Evolutionary conservation across 2,888 invertebrate species (phyloP), one percentile per base, ranked within the genome.

Genomic region (Spodoptera exigua): DNA sequence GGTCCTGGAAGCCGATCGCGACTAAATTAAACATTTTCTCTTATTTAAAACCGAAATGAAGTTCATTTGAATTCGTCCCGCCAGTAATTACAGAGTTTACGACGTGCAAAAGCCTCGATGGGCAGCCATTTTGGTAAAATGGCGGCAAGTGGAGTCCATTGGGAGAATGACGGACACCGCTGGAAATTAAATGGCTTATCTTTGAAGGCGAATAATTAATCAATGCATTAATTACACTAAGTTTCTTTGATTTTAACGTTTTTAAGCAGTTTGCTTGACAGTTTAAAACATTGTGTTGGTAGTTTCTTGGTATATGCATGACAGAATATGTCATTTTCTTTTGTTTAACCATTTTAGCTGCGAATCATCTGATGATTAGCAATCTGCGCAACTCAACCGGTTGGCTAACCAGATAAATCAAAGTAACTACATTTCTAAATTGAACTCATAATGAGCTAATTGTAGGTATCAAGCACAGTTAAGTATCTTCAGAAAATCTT

Each of bases 21-120:
- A 89, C 84, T 90, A 92, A 92, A 93, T 93, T 93, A 93, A 93
- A 92, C 93, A 92, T 93, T 92, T 92, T 90, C 92, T 86, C 92
- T 93, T 93, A 93, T 92, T 93, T 94, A 93, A 93, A 92, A 89
- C 84, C 87, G 89, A 89, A 93, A 93, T 92, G 91, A 91, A 92
- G 89, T 93, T 89, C 89, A 91, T 93, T 93, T 91, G 89, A 88
- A 92, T 92, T 90, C 89, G 85, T 78, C 70, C 80, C 87, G 89
- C 78, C 86, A 88, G 91, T 93, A 93, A 93, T 93, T 93, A 94
- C 92, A 91, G 84, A 90, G 90, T 92, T 93, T 91, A 93, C 92
- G 91, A 92, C 89, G 93, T 93, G 93, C 89, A 86, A 92, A 91
- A 86, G 85, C 82, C 76, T 75, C 79, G 66, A 71, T 63, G 58